phyloP scores from a whole-genome alignment of 2,888 invertebrate genomes.

The Caenorhabditis sp. region DNA sequence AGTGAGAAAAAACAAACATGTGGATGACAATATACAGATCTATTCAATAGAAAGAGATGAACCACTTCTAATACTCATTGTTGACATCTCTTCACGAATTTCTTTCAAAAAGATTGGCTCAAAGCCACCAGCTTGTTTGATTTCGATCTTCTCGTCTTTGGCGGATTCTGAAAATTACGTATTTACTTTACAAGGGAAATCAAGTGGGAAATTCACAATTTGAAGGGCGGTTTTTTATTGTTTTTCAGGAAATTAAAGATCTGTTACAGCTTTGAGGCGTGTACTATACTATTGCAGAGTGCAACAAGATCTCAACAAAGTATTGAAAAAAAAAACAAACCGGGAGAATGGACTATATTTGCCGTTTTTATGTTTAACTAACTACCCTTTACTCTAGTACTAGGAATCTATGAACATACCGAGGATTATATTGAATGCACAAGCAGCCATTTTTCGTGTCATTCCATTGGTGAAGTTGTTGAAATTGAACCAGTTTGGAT shows the following conservation, averaged over 20 bases:
- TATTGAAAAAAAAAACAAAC: too few species aligned
- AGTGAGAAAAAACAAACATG: background rate
- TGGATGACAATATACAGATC: background rate
- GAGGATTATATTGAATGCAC: background rate
- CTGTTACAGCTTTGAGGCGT: too few species aligned
- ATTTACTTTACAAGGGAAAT: background rate
- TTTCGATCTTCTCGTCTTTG: background rate
- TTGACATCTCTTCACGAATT: background rate
- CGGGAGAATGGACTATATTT: too few species aligned
- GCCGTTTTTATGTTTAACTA: too few species aligned
- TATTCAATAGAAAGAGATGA: background rate
- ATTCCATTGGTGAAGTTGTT: background rate
- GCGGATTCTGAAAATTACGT: background rate
- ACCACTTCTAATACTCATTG: background rate
- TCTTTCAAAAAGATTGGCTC: background rate
- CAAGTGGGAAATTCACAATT: too few species aligned
- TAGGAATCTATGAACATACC: too few species aligned
- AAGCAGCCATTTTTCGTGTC: background rate
- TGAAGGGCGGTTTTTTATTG: too few species aligned
- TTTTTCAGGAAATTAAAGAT: too few species aligned
- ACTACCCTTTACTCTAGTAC: too few species aligned
- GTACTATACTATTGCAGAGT: too few species aligned
- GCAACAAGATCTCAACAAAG: too few species aligned
- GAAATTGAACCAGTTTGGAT: background rate
- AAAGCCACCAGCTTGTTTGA: background rate